Evolutionary conservation across 2,888 invertebrate genomes (phyloP).

Genomic region (Synanthedon myopaeformis): DNA sequence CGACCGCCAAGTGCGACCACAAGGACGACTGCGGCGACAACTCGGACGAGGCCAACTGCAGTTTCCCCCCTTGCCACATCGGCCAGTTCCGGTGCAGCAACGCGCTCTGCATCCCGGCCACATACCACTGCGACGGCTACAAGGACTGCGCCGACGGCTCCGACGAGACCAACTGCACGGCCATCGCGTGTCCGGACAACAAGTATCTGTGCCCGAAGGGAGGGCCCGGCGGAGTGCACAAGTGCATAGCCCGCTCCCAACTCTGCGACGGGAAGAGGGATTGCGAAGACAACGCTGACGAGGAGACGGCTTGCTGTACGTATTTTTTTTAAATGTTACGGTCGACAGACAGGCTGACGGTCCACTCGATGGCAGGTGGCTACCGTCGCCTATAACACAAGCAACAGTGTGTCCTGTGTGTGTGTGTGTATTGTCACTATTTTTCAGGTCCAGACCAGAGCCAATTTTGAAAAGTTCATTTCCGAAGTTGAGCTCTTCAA

Average conservation of each 20-base stretch:
- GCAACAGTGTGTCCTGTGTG: too few species aligned
- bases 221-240: constrained; percentile 77
- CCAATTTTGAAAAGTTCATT: too few species aligned
- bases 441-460: too few species aligned
- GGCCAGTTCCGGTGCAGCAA: constrained; percentile 95
- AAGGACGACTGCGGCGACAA: constrained; percentile 91
- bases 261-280: constrained; percentile 92
- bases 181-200: constrained; percentile 88
- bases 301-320: constrained; percentile 90
- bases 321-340: constrained; percentile 16
- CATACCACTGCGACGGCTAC: constrained; percentile 88
- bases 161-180: constrained; percentile 89
- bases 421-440: too few species aligned
- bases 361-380: not conserved
- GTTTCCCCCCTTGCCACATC: constrained; percentile 89
- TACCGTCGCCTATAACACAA: not conserved
- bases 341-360: too few species aligned
- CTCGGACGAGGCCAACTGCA: constrained; percentile 91
- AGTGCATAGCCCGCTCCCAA: constrained; percentile 89
- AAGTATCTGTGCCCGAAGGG: constrained; percentile 90
- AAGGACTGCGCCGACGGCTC: constrained; percentile 93
- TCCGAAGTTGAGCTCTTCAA: too few species aligned
- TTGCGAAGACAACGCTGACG: constrained; percentile 92
- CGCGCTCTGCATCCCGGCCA: constrained; percentile 90
- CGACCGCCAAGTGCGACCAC: constrained; percentile 82